Base-by-base conservation (phyloP, 2,888 invertebrate genomes). In the Noctua comes region DNA sequence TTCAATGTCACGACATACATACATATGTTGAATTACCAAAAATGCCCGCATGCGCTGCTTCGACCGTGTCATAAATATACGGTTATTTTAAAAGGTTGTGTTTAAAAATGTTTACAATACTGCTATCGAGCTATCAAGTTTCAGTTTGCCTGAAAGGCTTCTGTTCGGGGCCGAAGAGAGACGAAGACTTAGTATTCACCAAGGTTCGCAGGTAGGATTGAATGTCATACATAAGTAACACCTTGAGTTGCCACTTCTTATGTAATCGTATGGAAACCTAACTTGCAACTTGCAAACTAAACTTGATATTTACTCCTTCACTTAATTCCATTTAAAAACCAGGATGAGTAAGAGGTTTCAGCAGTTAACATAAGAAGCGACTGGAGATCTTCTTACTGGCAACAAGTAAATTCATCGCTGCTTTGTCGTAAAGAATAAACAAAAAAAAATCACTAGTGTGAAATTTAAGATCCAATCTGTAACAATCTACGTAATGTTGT, bases 81-180 rank as follows among this genome's bases (percentile, higher is more conserved):
- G 36, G 36, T 36, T 5, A 36, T 36, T 36, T 36, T 36, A 36
- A 36, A 36, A 36, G 36, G 36, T 36, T 36, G 36, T 0, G 36
- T 36, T 36, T 36, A 36, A 36, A 36, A 36, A 36, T 36, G 36
- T 36, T 36, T 36, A 36, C 5, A 21, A 27, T 13, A 68, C 3
- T 31, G 59, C 4, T 73, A 11, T 8, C 5, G 21, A 69, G 73
- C 8, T 77, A 77, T 76, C 73, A 73, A 6, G 8, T 76, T 85
- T 66, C 73, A 73, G 27, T 36, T 66, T 18, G 1, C 48, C 71
- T 81, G 68, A 57, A 79, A 77, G 83, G 86, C 68, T 83, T 81
- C 80, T 13, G 66, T 16, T 43, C 10, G 43, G 31, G 65, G 65
- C 24, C 64, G 59, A 31, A 57, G 76, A 73, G 62, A 73, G 8